Percentiles rank a stretch among this genome's conserved stretches.
phyloP scores from a whole-genome alignment of 2,888 invertebrate genomes.

The Prosapia bicincta region DNA sequence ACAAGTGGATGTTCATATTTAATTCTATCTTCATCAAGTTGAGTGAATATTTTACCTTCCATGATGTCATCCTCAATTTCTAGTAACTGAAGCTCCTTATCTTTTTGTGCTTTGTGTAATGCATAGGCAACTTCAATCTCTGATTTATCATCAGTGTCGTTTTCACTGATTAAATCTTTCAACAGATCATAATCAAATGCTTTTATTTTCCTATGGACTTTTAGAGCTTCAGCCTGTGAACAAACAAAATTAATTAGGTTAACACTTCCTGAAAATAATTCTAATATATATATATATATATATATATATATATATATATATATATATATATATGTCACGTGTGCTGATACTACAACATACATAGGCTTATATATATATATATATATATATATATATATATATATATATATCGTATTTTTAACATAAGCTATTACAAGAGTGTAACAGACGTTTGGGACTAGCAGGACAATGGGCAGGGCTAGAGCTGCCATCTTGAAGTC shows the following conservation, averaged over 20 bases:
- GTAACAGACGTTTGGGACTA: too few species aligned
- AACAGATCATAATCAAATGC: constrained; percentile 13
- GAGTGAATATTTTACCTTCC: constrained; percentile 55
- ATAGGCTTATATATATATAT: too few species aligned
- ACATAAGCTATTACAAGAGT: too few species aligned
- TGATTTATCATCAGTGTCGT: constrained; percentile 24
- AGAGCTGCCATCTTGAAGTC: too few species aligned
- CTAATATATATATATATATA: too few species aligned
- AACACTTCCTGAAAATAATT: too few species aligned
- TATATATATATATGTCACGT: too few species aligned
- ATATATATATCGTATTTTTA: too few species aligned
- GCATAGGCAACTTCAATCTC: constrained; percentile 36
- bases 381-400: too few species aligned
- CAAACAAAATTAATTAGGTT: neutral
- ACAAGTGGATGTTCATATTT: constrained; percentile 27
- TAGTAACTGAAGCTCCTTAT: constrained; percentile 11
- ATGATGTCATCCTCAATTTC: constrained; percentile 45
- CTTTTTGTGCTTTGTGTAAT: constrained; percentile 14
- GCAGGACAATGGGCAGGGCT: too few species aligned
- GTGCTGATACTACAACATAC: too few species aligned
- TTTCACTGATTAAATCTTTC: constrained; percentile 15
- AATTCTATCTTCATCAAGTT: constrained; percentile 50
- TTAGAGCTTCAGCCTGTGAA: constrained; percentile 11
- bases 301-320: too few species aligned
- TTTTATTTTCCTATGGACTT: neutral